These are phyloP conservation scores for Molanna angustata DNA, from an alignment of 2,888 invertebrate genomes.

Conservation along the genomic window DNA sequence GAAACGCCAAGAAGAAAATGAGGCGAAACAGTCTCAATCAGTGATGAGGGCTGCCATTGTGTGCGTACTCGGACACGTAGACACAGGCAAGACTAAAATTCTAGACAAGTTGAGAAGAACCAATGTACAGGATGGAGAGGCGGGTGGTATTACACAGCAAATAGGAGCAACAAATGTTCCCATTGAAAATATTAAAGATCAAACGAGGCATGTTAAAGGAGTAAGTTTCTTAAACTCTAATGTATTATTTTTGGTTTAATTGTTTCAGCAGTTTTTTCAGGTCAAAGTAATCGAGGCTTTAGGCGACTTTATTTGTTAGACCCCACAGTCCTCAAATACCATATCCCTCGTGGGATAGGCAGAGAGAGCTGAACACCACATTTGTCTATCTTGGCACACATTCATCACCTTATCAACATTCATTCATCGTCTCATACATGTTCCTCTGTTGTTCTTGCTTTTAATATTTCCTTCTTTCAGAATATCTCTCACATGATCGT, in stretches of 20 bases:
- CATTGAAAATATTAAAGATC: slow-evolving; percentile 90
- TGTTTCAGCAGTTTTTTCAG: too few species aligned
- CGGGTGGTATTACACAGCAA: slow-evolving; percentile 99
- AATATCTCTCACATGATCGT: too few species aligned
- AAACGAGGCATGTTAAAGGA: slow-evolving; percentile 90
- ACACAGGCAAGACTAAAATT: slow-evolving; percentile 99
- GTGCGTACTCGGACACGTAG: slow-evolving; percentile 98
- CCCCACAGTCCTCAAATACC: neutral
- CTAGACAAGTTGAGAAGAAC: slow-evolving; percentile 90
- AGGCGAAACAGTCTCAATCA: slow-evolving; percentile 47
- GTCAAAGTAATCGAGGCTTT: too few species aligned
- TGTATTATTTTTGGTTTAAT: neutral
- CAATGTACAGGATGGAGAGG: slow-evolving; percentile 93
- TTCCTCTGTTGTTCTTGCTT: too few species aligned
- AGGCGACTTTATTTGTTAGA: too few species aligned
- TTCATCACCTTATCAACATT: too few species aligned
- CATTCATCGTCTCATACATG: too few species aligned
- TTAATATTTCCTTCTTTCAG: too few species aligned
- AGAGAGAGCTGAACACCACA: too few species aligned
- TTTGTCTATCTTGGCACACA: too few species aligned
- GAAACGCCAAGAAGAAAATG: slow-evolving; percentile 54
- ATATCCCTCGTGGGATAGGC: too few species aligned
- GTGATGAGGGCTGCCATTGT: slow-evolving; percentile 91
- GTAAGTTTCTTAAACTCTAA: slow-evolving; percentile 50
- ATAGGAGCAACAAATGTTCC: slow-evolving; percentile 99